Base-by-base conservation (phyloP, 1,140 invertebrate species). In the Epicauta chinensis region DNA sequence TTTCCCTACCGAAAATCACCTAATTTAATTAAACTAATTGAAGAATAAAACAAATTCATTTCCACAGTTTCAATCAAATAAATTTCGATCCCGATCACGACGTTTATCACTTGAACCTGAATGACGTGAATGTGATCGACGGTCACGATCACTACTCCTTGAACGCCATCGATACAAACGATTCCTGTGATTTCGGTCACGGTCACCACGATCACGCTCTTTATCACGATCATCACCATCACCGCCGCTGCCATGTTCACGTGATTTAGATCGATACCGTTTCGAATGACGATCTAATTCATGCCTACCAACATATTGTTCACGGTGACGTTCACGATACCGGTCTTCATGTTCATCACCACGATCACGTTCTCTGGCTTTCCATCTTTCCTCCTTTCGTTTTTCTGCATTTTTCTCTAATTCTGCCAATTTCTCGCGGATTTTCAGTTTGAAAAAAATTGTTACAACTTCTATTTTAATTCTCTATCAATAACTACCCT, bases 341-440 rank as follows among this genome's bases (percentile, higher is more conserved):
- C 81, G 72, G 38, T 79, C 75, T 11, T 80, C 76, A 9, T 82
- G 69, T 60, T 82, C 75, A 34, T 82, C 64, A 63, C 77, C 64
- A 63, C 77, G 61, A 66, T 75, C 71, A 72, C 79, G 31, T 67
- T 79, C 66, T 72, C 58, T 77, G 54, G 77, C 71, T 61, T 76
- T 77, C 54, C 85, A 68, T 44, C 82, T 76, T 46, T 88, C 83
- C 23, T 86, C 83, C 29, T 86, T 83, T 9, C 83, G 79, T 58
- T 82, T 84, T 9, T 82, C 79, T 10, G 81, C 73, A 2, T 75
- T 81, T 75, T 80, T 82, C 77, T 76, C 55, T 30, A 58, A 53
- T 23, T 23, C 7, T 23, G n/a, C n/a, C n/a, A n/a, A n/a, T n/a
- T n/a, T n/a, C n/a, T n/a, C n/a, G n/a, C n/a, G n/a, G n/a, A n/a